These are phyloP conservation scores for Palythoa grandis DNA, from an alignment of 92 coral and sea anemone species.

Conservation along the genomic window DNA sequence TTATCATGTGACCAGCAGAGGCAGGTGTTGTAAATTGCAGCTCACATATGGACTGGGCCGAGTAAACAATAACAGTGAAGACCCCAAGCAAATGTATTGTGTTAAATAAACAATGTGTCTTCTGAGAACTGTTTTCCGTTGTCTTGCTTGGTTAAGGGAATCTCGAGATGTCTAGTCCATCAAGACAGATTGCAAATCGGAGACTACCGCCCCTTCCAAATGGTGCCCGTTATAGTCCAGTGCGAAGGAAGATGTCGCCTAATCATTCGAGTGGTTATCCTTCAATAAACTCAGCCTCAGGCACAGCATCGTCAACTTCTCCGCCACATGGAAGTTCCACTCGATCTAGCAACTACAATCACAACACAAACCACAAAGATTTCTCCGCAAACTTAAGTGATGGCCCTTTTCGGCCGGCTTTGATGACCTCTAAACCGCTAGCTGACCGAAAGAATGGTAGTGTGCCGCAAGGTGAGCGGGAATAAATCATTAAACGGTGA, in stretches of 20 bases:
- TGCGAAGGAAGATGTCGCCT: conserved; percentile 36
- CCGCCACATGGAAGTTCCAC: conserved; percentile 51
- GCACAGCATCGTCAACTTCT: conserved; percentile 41
- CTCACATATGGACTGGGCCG: too few species aligned
- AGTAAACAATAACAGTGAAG: too few species aligned
- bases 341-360: conserved; percentile 69
- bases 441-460: conserved; percentile 60
- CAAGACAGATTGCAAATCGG: conserved; percentile 92
- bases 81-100: too few species aligned
- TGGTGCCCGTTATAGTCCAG: conserved; percentile 75
- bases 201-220: conserved; percentile 94
- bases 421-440: conserved; percentile 80
- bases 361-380: conserved; percentile 75
- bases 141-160: neutral
- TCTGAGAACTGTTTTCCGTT: conserved; percentile 7
- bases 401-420: conserved; percentile 96
- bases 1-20: too few species aligned
- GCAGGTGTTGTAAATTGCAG: too few species aligned
- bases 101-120: neutral
- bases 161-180: conserved; percentile 89
- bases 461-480: conserved; percentile 57
- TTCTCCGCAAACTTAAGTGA: conserved; percentile 77
- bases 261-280: conserved; percentile 53
- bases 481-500: neutral
- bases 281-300: conserved; percentile 39